phyloP scores from a whole-genome alignment of 2,113 vertebrate species.

The Butorides virescens region DNA sequence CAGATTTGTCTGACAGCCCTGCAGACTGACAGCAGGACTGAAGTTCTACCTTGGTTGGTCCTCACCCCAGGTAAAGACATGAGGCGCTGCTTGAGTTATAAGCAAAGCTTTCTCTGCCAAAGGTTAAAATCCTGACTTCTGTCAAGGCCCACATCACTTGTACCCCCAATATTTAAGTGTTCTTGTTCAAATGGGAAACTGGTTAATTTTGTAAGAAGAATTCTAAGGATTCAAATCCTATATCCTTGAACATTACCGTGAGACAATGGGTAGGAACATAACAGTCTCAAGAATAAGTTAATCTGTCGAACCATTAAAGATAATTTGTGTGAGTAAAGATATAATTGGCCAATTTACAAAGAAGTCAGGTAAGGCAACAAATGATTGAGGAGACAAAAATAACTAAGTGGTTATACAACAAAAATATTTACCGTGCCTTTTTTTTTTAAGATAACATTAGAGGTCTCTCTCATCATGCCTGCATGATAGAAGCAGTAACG shows the following conservation, averaged over 20 bases:
- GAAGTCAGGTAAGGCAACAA: neutral
- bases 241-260: neutral
- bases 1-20: neutral
- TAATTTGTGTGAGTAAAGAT: neutral
- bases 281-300: neutral
- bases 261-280: neutral
- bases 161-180: neutral
- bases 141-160: neutral
- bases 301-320: neutral
- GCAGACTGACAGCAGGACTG: neutral
- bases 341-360: neutral
- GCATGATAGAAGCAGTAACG: conserved; percentile 22
- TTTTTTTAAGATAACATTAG: conserved; percentile 14
- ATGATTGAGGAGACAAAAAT: neutral
- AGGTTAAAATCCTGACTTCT: neutral
- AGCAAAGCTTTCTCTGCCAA: neutral
- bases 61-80: neutral
- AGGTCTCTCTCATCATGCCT: neutral
- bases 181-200: neutral
- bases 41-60: neutral
- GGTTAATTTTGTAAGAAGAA: neutral
- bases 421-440: conserved; percentile 12
- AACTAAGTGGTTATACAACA: neutral
- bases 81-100: neutral
- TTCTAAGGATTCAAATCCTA: neutral